Base-by-base conservation (phyloP, 2,888 invertebrate genomes). In the Zaprionus bogoriensis region DNA sequence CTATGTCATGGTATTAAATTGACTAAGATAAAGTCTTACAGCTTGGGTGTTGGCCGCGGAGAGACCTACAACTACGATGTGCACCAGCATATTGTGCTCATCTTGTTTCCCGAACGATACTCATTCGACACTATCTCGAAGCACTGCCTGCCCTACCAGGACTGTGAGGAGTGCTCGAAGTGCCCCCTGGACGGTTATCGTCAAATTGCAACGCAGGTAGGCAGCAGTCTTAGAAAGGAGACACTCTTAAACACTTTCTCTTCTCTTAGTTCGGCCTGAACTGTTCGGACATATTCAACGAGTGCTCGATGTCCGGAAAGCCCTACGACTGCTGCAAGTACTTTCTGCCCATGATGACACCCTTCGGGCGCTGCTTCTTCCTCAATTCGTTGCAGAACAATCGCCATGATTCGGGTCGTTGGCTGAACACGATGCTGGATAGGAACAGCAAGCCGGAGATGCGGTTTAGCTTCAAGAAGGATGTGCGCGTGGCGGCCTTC, bases 251-350 rank as follows among this genome's bases (percentile, higher is more conserved):
- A n/a, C n/a, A 5, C 50, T 4, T 25, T 12, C 0, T n/a, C 14
- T 53, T 6, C 5, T 4, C 4, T 2, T 9, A 90, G 90, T 87
- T 87, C 20, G 82, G 88, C 2, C 65, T 76, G 3, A 90, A 91
- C 20, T 94, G 94, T 68, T 69, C 89, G 0, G 84, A 92, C 10
- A 79, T 93, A 0, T 88, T 94, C 22, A 74, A 60, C 4, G 90
- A 91, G 50, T 94, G 94, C 60, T 89, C 89, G 0, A 93, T 94
- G 88, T 93, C 93, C 41, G 91, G 90, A 7, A 68, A 88, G 7
- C 61, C 82, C 0, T 93, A 94, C 60, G 89, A 93, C 39, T 95
- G 95, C 79, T 95, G 95, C 78, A 89, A 92, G 42, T 93, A 93
- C 80, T 95, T 95, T 70, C 87, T 91, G 41, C 92, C 92, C 0